phyloP scores from a whole-genome alignment of 1,140 invertebrate genomes.

The Adoxophyes honmai region DNA sequence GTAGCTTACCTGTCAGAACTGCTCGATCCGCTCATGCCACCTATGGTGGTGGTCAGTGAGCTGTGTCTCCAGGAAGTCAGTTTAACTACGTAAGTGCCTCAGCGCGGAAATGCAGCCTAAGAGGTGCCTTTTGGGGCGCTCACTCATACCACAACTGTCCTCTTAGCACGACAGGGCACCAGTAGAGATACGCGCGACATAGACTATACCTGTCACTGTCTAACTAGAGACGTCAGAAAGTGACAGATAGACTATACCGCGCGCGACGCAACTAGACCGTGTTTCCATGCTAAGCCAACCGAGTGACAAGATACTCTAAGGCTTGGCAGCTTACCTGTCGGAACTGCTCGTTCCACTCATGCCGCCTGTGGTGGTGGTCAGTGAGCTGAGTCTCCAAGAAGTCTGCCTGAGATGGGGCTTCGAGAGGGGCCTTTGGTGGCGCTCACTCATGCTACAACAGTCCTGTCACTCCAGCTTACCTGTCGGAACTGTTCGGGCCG shows the following conservation, averaged over 20 bases:
- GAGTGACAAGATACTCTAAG: too few relatives aligned
- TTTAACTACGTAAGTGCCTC: slow-evolving; percentile 64
- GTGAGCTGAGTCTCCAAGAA: slow-evolving; percentile 65
- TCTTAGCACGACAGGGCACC: too few relatives aligned
- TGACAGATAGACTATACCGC: too few relatives aligned
- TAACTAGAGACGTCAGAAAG: too few relatives aligned
- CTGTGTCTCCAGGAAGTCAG: slow-evolving; percentile 68
- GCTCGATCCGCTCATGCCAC: slow-evolving; percentile 61
- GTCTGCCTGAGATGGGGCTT: slow-evolving; percentile 55
- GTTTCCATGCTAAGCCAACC: too few relatives aligned
- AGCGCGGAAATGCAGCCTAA: slow-evolving; percentile 48
- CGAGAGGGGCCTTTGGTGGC: slow-evolving; percentile 66
- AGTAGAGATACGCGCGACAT: too few relatives aligned
- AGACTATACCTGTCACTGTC: too few relatives aligned
- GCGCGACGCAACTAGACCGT: too few relatives aligned
- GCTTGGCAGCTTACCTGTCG: slow-evolving; percentile 47
- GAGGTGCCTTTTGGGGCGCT: slow-evolving; percentile 66
- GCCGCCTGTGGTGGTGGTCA: slow-evolving; percentile 53
- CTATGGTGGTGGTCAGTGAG: slow-evolving; percentile 55
- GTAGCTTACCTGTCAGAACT: slow-evolving; percentile 62
- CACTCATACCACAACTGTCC: slow-evolving; percentile 58
- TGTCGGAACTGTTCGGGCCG: slow-evolving; percentile 68
- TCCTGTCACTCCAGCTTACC: slow-evolving; percentile 32
- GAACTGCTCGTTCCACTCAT: slow-evolving; percentile 66
- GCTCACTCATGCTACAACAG: slow-evolving; percentile 59